These are phyloP conservation scores for Prunella himalayana DNA, from an alignment of 2,113 vertebrate species.

Conservation along the genomic window DNA sequence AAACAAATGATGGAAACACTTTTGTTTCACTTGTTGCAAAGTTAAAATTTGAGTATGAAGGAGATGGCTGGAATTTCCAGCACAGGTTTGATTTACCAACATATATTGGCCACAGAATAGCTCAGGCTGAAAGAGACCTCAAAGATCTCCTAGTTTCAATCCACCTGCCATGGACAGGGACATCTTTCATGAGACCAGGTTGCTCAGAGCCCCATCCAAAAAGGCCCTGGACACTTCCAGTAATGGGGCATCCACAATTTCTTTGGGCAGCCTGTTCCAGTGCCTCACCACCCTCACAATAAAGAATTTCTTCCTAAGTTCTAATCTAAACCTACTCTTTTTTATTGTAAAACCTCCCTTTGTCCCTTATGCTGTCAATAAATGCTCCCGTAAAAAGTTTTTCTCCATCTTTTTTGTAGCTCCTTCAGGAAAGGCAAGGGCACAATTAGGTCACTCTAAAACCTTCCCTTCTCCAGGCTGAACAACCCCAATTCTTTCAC, in stretches of 20 bases:
- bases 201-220: not conserved
- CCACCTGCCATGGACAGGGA: rapidly evolving
- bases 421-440: not conserved
- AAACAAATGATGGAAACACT: not conserved
- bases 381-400: no score
- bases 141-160: not conserved
- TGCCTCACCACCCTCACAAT: not conserved
- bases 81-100: not conserved
- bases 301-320: not conserved
- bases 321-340: not conserved
- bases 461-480: not conserved
- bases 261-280: not conserved
- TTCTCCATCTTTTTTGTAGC: not conserved
- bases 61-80: not conserved
- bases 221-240: not conserved
- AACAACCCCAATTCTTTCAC: not conserved
- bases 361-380: not conserved
- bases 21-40: not conserved
- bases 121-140: not conserved
- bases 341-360: not conserved
- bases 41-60: not conserved
- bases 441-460: not conserved
- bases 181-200: not conserved
- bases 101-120: not conserved
- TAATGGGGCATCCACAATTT: not conserved